phyloP scores from a whole-genome alignment of 2,888 invertebrate genomes.

The Synanthedon myopaeformis region DNA sequence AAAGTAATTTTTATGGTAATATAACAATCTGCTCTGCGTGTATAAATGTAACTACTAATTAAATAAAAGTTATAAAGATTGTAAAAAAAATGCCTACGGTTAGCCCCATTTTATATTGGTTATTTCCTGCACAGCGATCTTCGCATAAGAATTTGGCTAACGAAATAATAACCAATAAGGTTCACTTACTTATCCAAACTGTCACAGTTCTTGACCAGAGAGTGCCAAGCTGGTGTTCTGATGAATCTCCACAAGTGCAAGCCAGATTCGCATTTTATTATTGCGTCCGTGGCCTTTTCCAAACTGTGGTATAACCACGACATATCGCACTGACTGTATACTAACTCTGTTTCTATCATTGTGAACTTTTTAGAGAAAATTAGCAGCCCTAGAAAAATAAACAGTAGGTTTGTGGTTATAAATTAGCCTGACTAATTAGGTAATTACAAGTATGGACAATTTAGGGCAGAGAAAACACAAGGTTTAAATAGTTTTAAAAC shows the following conservation, averaged over 20 bases:
- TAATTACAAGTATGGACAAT: too few species aligned
- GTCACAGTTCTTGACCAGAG: slow-evolving; percentile 71
- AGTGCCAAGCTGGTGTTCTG: slow-evolving; percentile 70
- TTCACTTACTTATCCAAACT: slow-evolving; percentile 66
- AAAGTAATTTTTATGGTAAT: too few species aligned
- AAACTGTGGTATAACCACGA: slow-evolving; percentile 71
- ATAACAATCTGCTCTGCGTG: too few species aligned
- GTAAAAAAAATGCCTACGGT: neutral
- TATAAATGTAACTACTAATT: too few species aligned
- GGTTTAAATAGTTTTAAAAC: too few species aligned
- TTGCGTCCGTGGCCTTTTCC: slow-evolving; percentile 67
- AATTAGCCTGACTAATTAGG: too few species aligned
- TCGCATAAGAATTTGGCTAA: neutral
- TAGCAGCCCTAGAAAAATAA: slow-evolving; percentile 34
- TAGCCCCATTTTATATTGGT: neutral
- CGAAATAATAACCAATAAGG: too few species aligned
- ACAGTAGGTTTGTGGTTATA: too few species aligned
- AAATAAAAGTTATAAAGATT: neutral
- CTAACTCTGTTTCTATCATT: slow-evolving; percentile 64
- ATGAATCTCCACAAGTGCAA: slow-evolving; percentile 75
- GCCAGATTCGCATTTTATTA: slow-evolving; percentile 73
- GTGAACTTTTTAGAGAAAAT: slow-evolving; percentile 73
- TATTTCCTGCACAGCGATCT: neutral
- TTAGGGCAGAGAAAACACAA: too few species aligned
- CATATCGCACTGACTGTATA: slow-evolving; percentile 64